A percentile compares a stretch with the other conserved stretches of the same genome.
Conservation (phyloP, 1,140 invertebrate species). For the Leptestheria dahalacensis region DNA sequence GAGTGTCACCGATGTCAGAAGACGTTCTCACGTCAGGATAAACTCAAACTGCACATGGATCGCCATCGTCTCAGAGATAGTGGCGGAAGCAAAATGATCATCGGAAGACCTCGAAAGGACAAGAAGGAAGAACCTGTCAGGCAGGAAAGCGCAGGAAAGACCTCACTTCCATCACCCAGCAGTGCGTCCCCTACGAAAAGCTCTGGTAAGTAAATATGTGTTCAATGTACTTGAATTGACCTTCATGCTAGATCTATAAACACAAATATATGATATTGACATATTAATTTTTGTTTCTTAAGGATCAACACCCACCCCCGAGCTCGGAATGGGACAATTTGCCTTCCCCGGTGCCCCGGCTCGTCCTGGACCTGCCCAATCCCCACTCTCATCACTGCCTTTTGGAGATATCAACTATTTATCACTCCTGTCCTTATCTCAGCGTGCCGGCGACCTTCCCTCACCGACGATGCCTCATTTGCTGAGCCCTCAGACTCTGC, state of each 20-base stretch:
- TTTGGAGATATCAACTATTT: conserved; percentile 17
- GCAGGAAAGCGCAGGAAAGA: conserved; percentile 3
- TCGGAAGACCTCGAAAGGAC: conserved; percentile 2
- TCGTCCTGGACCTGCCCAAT: conserved; percentile 2
- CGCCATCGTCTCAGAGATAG: conserved; percentile 18
- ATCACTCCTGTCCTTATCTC: conserved; percentile 15
- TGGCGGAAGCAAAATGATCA: conserved; percentile 10
- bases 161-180: neutral
- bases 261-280: too few species aligned
- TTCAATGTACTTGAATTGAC: too few species aligned
- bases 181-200: too few species aligned
- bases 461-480: conserved; percentile 8
- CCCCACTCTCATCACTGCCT: neutral
- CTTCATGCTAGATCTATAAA: too few species aligned
- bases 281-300: too few species aligned
- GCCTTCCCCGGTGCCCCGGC: conserved; percentile 13
- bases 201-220: too few species aligned
- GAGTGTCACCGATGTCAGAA: conserved; percentile 22
- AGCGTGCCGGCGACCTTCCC: conserved; percentile 5
- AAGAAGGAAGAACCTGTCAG: too few species aligned
- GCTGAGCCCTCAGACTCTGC: conserved; percentile 7
- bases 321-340: conserved; percentile 14
- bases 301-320: too few species aligned
- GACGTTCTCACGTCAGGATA: conserved; percentile 24
- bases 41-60: conserved; percentile 23